A percentile compares a stretch with the other conserved stretches of the same genome.
These are phyloP conservation scores for Brachionus rotundiformis DNA, from an alignment of 1,140 invertebrate species.

Conservation along the genomic window DNA sequence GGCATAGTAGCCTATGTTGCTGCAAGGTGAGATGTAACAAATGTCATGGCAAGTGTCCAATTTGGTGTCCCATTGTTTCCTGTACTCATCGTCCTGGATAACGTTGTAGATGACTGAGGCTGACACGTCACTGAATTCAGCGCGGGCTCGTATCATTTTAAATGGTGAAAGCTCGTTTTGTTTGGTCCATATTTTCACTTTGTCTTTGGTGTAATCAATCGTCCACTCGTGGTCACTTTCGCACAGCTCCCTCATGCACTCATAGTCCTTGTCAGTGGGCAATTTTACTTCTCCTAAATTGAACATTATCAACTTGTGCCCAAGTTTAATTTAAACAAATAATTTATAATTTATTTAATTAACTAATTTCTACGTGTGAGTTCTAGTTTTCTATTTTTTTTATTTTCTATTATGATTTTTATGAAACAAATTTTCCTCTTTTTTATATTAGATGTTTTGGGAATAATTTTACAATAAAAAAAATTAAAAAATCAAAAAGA, in stretches of 20 bases:
- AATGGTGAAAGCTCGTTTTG: constrained; percentile 47
- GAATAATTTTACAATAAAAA: constrained; percentile 4
- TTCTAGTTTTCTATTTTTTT: too few relatives aligned
- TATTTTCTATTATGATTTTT: constrained; percentile 4
- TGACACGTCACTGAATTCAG: constrained; percentile 48
- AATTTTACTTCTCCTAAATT: constrained; percentile 44
- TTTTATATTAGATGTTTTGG: neutral
- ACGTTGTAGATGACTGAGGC: constrained; percentile 44
- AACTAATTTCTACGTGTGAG: neutral
- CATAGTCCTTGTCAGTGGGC: constrained; percentile 37
- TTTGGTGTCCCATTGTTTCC: constrained; percentile 46
- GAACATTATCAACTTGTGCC: neutral
- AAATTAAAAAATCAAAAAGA: too few relatives aligned
- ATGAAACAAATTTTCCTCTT: neutral
- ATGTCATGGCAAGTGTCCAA: constrained; percentile 44
- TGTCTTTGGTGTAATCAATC: neutral
- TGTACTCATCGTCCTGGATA: constrained; percentile 51
- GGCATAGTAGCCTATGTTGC: constrained; percentile 52
- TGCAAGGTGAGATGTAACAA: constrained; percentile 46
- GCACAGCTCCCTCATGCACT: neutral
- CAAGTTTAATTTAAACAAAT: neutral
- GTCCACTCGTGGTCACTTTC: constrained; percentile 23
- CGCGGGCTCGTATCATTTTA: constrained; percentile 3
- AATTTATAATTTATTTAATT: constrained; percentile 8
- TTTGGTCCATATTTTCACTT: constrained; percentile 18